Evolutionary conservation across 2,888 invertebrate species (phyloP), one percentile per base, ranked within the genome.

Genomic region (Ditula angustiorana): DNA sequence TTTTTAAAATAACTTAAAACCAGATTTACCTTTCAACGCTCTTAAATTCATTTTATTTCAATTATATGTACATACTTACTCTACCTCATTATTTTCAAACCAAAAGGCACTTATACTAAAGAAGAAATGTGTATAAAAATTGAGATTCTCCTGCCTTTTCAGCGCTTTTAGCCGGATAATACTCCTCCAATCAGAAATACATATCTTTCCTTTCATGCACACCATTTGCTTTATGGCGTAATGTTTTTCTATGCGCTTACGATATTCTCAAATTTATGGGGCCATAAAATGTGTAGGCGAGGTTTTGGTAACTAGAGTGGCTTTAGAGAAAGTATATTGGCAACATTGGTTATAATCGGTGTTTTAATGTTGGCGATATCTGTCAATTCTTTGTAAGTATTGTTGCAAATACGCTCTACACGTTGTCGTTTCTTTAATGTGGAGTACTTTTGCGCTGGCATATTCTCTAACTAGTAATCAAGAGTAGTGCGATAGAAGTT

Each of bases 181-280:
- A 58, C 58, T 52, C 28, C 61, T 50, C 41, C 52, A 66, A 66
- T 61, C 66, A 61, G 61, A 61, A 55, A 57, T 66, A 66, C 62
- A 66, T 50, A 66, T 62, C 61, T 66, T 62, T 66, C 61, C 66
- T 66, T 71, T 70, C 68, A 71, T 71, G 71, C 74, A 75, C 72
- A 72, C 74, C 78, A 75, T 74, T 76, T 71, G 67, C 69, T 76
- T 72, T 70, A 73, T 66, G 70, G 69, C 69, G 68, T 67, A 69
- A 73, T 74, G 74, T 75, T 74, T 75, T 75, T 73, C 71, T 77
- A 76, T 75, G 70, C 67, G 71, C 70, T 73, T 73, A 72, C 74
- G 73, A 75, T 77, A 75, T 78, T 79, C 74, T 68, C 70, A 72
- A 74, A 78, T 78, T 79, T 79, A 79, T 75, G 72, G 66, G 52